Percentiles rank a stretch among this genome's conserved stretches.
Evolutionary conservation across 1,140 invertebrate genomes (phyloP).

Genomic region (Himalopsyche phryganea): DNA sequence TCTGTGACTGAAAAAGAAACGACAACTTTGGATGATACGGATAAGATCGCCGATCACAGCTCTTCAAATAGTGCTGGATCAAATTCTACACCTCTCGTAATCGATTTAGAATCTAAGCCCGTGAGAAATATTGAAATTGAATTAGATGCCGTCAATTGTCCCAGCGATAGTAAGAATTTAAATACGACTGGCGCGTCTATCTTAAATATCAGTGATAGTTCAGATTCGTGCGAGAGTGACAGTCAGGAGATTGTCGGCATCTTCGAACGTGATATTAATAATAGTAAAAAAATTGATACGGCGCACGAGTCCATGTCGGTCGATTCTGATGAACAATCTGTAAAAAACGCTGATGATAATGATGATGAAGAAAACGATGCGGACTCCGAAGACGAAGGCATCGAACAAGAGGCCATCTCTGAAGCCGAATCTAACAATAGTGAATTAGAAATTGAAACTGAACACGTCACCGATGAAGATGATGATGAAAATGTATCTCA

Average conservation of each 20-base stretch:
- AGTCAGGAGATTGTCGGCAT: too few relatives aligned
- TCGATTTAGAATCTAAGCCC: slow-evolving; percentile 13
- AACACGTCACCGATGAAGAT: slow-evolving; percentile 36
- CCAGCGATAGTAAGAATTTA: neutral
- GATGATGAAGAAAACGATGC: neutral
- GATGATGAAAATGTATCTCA: slow-evolving; percentile 26
- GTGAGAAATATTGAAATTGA: neutral
- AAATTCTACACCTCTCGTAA: slow-evolving; percentile 16
- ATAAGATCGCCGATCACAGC: too few relatives aligned
- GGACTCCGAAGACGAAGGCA: neutral
- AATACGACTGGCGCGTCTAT: neutral
- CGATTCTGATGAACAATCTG: neutral
- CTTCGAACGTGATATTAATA: too few relatives aligned
- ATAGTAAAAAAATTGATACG: neutral
- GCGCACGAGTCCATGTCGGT: neutral
- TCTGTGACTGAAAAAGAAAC: neutral
- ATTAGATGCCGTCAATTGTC: neutral
- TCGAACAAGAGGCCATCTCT: neutral
- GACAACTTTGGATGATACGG: neutral
- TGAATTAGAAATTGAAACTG: slow-evolving; percentile 24
- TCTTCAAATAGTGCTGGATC: slow-evolving; percentile 10
- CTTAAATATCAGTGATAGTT: neutral
- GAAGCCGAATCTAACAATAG: neutral
- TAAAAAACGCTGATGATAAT: neutral
- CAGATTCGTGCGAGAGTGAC: neutral